Percentiles rank a stretch among this genome's conserved stretches.
These are phyloP conservation scores for Poecilia gillii DNA, from an alignment of 2,797 vertebrate genomes.

Conservation along the genomic window DNA sequence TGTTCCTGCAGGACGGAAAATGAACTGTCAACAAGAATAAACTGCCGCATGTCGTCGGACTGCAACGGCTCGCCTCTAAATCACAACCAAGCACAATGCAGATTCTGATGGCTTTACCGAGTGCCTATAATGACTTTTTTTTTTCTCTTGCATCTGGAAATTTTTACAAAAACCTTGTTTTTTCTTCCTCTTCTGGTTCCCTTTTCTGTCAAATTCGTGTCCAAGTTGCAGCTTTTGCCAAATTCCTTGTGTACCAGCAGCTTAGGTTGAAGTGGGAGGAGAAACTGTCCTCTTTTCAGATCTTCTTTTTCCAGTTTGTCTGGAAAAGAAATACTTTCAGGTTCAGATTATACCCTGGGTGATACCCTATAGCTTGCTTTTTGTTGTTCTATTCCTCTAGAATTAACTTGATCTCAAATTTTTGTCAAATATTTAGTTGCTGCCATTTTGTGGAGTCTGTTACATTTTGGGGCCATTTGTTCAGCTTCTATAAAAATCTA, in stretches of 20 bases:
- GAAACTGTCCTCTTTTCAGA: not conserved
- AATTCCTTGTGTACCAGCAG: slow-evolving; percentile 31
- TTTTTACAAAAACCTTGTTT: slow-evolving; percentile 13
- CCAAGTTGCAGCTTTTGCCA: slow-evolving; percentile 7
- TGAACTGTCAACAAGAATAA: not conserved
- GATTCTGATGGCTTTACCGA: slow-evolving; percentile 45
- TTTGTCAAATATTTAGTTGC: slow-evolving; percentile 10
- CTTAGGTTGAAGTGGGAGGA: slow-evolving; percentile 9
- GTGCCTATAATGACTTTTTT: slow-evolving; percentile 55
- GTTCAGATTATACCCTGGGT: not conserved
- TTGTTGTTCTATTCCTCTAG: slow-evolving; percentile 5
- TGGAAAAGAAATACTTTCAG: not conserved
- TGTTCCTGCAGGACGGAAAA: slow-evolving; percentile 18
- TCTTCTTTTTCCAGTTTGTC: not conserved
- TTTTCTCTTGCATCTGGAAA: slow-evolving; percentile 35
- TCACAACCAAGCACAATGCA: slow-evolving; percentile 56
- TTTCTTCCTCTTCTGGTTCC: slow-evolving; percentile 2
- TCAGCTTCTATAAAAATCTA: not conserved
- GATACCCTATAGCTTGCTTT: not conserved
- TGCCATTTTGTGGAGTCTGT: not conserved
- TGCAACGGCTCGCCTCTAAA: slow-evolving; percentile 13
- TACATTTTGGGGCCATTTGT: not conserved
- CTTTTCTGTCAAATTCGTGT: slow-evolving; percentile 14
- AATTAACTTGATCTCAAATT: slow-evolving; percentile 1
- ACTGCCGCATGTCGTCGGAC: slow-evolving; percentile 18